Percentiles rank a stretch among this genome's conserved stretches.
Evolutionary conservation across 2,797 vertebrate species (phyloP).

Genomic region (Buphagus erythrorhynchus): DNA sequence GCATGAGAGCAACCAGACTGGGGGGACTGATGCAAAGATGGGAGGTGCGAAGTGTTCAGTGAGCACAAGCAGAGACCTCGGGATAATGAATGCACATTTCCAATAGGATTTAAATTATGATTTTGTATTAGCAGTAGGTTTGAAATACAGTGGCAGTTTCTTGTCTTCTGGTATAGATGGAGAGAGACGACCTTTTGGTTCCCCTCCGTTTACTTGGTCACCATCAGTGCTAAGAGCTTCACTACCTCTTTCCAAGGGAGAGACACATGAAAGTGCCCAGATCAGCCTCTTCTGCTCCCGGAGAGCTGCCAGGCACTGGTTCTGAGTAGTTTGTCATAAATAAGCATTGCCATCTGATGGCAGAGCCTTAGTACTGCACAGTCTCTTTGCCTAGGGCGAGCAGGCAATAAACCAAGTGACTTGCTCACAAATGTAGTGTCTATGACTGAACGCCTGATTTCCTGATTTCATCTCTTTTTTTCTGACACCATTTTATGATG

Average conservation of each 20-base stretch:
- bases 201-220: not conserved
- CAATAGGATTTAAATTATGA: not conserved
- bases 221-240: not conserved
- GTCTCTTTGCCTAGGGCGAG: not conserved
- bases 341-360: slow-evolving; percentile 12
- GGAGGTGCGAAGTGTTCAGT: accelerated
- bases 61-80: not conserved
- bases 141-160: not conserved
- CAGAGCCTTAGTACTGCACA: not conserved
- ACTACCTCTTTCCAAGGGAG: too few relatives aligned
- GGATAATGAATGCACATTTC: not conserved
- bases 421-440: not conserved
- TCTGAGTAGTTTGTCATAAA: not conserved
- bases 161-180: not conserved
- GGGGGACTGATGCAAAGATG: not conserved
- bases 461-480: not conserved
- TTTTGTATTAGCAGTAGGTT: not conserved
- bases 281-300: accelerated
- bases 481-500: not conserved
- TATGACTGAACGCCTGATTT: not conserved
- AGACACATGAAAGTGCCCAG: accelerated
- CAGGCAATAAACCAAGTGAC: accelerated
- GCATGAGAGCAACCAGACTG: not conserved
- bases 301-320: too few relatives aligned
- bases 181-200: not conserved